Evolutionary conservation across 1,140 invertebrate species (phyloP).

Genomic region (Drosophila varians): DNA sequence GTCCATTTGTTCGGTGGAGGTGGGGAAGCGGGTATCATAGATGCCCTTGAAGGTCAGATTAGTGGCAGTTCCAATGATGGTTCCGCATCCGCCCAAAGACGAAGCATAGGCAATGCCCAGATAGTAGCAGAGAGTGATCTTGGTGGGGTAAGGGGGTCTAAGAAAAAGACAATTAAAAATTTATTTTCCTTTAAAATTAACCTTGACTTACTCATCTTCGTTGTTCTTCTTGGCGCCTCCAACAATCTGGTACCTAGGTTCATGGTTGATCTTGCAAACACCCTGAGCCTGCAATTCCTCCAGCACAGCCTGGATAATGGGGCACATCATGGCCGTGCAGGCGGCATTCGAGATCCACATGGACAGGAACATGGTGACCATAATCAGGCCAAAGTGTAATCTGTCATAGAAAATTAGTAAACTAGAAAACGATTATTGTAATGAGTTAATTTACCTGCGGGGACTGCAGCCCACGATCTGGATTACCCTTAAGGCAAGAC

Average conservation of each 20-base stretch:
- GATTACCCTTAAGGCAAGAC: constrained; percentile 92
- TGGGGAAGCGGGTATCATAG: constrained; percentile 85
- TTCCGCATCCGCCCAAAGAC: constrained; percentile 92
- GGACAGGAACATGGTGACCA: constrained; percentile 91
- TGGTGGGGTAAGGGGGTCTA: constrained; percentile 86
- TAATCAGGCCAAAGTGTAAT: constrained; percentile 90
- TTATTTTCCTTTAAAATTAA: background rate
- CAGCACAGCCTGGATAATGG: constrained; percentile 91
- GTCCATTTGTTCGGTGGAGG: constrained; percentile 86
- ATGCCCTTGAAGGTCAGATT: constrained; percentile 94
- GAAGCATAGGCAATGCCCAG: constrained; percentile 92
- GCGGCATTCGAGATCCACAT: constrained; percentile 95
- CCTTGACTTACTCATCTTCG: constrained; percentile 79
- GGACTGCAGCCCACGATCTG: constrained; percentile 91
- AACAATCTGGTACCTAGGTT: constrained; percentile 83
- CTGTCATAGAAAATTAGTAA: constrained; percentile 65
- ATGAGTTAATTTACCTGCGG: constrained; percentile 83
- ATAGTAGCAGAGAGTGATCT: constrained; percentile 89
- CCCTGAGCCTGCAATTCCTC: constrained; percentile 89
- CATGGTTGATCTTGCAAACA: constrained; percentile 86
- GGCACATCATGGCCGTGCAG: constrained; percentile 93
- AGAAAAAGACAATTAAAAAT: background rate
- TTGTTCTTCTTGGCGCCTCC: constrained; percentile 84
- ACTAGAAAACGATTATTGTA: background rate
- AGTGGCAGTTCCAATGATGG: constrained; percentile 94